Base-by-base conservation (phyloP, 2,113 vertebrate genomes). In the Cephalopholis sonnerati region DNA sequence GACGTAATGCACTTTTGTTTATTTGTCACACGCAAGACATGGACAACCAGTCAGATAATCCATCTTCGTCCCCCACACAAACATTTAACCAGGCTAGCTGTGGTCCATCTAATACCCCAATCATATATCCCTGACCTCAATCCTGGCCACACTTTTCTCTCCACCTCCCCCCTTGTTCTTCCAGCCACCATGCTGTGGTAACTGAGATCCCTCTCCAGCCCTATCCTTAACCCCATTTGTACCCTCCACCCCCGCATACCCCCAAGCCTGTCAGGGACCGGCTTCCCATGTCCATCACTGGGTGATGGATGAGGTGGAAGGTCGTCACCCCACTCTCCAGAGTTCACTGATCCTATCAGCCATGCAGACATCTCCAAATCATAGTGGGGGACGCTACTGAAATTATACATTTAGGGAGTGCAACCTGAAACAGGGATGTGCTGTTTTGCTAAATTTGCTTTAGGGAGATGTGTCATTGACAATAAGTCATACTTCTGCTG, bases 251-350 rank as follows among this genome's bases (percentile, higher is more conserved):
- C 67, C 84, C 39, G 4, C 63, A 91, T 63, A 73, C 72, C 82
- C 84, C 80, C 79, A 29, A 79, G 83, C 90, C 89, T 96, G 95
- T 96, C 95, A 96, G 79, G 78, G 83, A 90, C 91, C 53, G 73
- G 95, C 95, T 95, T 96, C 95, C 93, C 94, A 95, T 95, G 95
- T 95, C 96, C 93, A 95, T 95, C 95, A 95, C 69, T 10, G 86
- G 71, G 92, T 96, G 95, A 96, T 96, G 94, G 95, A 96, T 96
- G 95, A 92, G 95, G 95, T 96, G 88, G 94, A 92, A 95, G 95
- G 94, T 95, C 93, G 17, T 86, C 87, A 94, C 93, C 94, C 92
- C 91, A 95, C 91, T 95, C 93, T 89, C 80, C 72, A 86, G 92
- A 93, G 94, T 95, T 94, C 93, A 94, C 81, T 63, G 85, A 93